Conservation (phyloP, 64 coral and sea anemone species). For the Cladopsammia gracilis region DNA sequence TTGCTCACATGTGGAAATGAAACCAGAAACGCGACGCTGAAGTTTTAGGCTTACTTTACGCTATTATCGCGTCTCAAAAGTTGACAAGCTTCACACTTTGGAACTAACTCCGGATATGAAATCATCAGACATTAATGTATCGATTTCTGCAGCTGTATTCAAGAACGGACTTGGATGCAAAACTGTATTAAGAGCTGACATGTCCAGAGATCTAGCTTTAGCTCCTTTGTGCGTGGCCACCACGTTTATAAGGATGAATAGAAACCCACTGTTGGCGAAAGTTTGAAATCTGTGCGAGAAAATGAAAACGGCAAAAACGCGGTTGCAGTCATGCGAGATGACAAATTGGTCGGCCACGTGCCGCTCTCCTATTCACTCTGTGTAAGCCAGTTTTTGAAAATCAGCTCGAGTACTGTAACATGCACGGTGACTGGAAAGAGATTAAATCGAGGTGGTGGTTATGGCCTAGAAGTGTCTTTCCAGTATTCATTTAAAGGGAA, state of each 20-base stretch:
- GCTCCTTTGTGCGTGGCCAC: not conserved
- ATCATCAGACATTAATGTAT: slow-evolving; percentile 3
- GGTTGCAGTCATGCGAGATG: slow-evolving; percentile 21
- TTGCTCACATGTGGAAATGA: no score
- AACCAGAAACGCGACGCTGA: no score
- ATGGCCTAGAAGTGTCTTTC: slow-evolving; percentile 3
- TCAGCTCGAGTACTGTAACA: not conserved
- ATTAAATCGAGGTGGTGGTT: slow-evolving; percentile 20
- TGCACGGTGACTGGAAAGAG: slow-evolving; percentile 1
- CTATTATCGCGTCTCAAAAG: no score
- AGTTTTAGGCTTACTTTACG: no score
- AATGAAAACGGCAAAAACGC: slow-evolving; percentile 11
- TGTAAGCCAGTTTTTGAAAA: slow-evolving; percentile 1
- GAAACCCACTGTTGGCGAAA: slow-evolving; percentile 7
- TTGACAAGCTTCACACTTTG: no score
- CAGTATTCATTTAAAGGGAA: slow-evolving; percentile 9
- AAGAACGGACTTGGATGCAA: slow-evolving; percentile 3
- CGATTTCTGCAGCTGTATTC: not conserved
- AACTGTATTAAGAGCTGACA: slow-evolving; percentile 6
- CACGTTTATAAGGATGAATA: slow-evolving; percentile 38
- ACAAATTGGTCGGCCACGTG: slow-evolving; percentile 28
- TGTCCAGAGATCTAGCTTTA: not conserved
- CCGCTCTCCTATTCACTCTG: not conserved
- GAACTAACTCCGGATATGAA: no score
- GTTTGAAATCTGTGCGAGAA: slow-evolving; percentile 6